Evolutionary conservation across 2,888 invertebrate genomes (phyloP), one percentile per base, ranked within the genome.

Genomic region (Lydus trimaculatus): DNA sequence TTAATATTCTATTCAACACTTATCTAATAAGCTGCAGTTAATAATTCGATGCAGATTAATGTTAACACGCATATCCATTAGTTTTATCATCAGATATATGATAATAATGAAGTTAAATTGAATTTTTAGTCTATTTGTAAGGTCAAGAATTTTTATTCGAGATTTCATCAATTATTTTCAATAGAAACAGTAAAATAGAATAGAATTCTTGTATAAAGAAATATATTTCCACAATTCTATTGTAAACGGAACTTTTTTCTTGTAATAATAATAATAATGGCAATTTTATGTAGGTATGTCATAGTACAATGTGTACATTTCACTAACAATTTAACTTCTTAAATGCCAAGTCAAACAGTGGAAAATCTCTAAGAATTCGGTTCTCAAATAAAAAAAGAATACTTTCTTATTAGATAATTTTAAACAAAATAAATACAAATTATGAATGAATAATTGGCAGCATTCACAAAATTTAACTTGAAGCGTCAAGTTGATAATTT

Each of bases 241-340:
- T 36, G 13, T 15, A 36, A 15, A 36, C 36, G 13, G 13, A 11
- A 36, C 36, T 1, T 36, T 36, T 36, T 36, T 36, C 13, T 36
- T 11, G 6, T 25, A 5, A 3, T 25, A 25, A 56, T 56, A 25
- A 56, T 56, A 56, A 52, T 23, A 52, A 23, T 52, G 25, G 25
- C 3, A 1, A 20, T 20, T 20, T 48, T 61, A 48, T 61, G 48
- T n/a, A n/a, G n/a, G n/a, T 60, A 63, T 69, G 65, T 69, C 65
- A 69, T 56, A 65, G 65, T 56, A 63, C 61, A 33, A 58, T 59
- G 69, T 69, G 65, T 66, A 69, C 63, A 69, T 69, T 69, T 69
- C 63, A 69, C 69, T 60, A 69, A 66, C 69, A 69, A 69, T 69
- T 69, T 69, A 69, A 69, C 69, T 63, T 69, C 63, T 69, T 69